Base-by-base conservation (phyloP, 2,888 invertebrate species). In the Epirrhoe tristata region DNA sequence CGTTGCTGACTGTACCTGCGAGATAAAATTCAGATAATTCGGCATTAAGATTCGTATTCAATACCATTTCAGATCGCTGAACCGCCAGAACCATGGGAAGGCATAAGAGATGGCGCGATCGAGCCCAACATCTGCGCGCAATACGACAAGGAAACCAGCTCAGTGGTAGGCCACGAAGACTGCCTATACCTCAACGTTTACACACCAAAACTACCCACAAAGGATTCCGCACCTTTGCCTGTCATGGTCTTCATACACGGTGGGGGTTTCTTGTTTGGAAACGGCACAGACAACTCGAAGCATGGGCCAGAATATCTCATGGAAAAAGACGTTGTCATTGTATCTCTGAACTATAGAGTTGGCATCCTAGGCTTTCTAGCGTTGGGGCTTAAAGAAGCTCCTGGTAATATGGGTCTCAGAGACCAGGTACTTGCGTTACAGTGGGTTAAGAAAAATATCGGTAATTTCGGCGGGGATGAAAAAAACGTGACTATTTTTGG, bases 131-230 rank as follows among this genome's bases (percentile, higher is more conserved):
- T 86, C 24, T 96, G 96, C 81, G 94, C 95, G 0, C 96, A 97
- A 81, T 90, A 92, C 67, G 94, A 94, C 75, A 91, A 88, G 81
- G 85, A 93, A 77, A 85, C 95, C 77, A 88, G 91, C n/a, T 86
- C 70, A 8, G 75, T 94, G 17, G 86, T 93, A 53, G 95, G 95
- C 17, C 89, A 91, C 72, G 95, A 95, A 78, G 95, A 95, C 79
- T 96, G 96, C 71, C 88, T 96, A 6, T 96, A 95, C 75, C 81
- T 96, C 24, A 96, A 96, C 81, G 95, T 96, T 0, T 96, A 95
- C 78, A 94, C 95, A 16, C 95, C 95, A 0, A 89, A 81, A 67
- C 76, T 94, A 69, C 86, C 87, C 0, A 57, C 77, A 7, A 66
- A 72, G 24, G 73, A 69, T 10, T 53, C 67, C 6, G 34, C 70